Conservation (phyloP, 1,140 invertebrate species). For the Aphelenchoides fujianensis region DNA sequence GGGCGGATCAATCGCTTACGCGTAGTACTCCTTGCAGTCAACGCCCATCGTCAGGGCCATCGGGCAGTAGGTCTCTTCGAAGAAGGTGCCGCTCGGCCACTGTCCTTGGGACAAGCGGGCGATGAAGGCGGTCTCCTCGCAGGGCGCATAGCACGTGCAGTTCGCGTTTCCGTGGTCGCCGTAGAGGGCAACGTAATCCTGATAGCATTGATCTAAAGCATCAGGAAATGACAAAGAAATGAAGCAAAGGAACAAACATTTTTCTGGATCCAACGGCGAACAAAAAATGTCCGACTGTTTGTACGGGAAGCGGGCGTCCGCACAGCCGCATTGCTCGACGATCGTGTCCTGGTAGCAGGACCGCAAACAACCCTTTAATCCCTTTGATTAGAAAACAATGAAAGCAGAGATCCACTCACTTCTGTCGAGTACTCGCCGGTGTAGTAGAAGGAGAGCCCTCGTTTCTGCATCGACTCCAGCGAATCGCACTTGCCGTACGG, state of each 20-base stretch:
- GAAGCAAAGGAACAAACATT: too few relatives aligned
- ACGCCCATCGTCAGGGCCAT: too few relatives aligned
- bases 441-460: constrained; percentile 22
- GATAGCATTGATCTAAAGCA: constrained; percentile 4
- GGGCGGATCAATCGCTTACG: too few relatives aligned
- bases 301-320: constrained; percentile 24
- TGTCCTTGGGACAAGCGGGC: neutral
- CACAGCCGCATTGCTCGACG: constrained; percentile 19
- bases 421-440: constrained; percentile 12
- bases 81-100: constrained; percentile 2
- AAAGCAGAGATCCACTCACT: constrained; percentile 7
- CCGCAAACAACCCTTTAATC: constrained; percentile 23
- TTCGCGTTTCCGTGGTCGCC: neutral
- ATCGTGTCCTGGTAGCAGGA: constrained; percentile 23
- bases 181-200: neutral
- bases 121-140: neutral
- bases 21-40: too few relatives aligned
- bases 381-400: too few relatives aligned
- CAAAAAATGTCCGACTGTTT: neutral
- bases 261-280: neutral
- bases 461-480: constrained; percentile 14
- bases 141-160: neutral
- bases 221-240: neutral
- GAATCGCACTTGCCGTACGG: constrained; percentile 22
- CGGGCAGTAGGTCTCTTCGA: too few relatives aligned